Evolutionary conservation across 2,888 invertebrate species (phyloP), one percentile per base, ranked within the genome.

Genomic region (Hypomecis atomaria): DNA sequence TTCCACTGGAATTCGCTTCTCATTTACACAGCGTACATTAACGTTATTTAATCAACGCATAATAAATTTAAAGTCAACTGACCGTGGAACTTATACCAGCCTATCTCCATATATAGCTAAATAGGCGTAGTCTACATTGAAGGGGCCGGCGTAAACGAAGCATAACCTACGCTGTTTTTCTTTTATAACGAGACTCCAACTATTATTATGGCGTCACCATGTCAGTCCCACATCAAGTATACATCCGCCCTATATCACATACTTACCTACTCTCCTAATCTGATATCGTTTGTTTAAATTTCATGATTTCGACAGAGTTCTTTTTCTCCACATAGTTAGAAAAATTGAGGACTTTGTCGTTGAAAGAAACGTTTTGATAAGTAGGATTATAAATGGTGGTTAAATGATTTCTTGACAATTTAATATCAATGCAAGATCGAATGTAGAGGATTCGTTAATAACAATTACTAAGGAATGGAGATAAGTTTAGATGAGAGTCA

Each of bases 201-300:
- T 89, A 86, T 92, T 87, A 92, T 91, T 91, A 92, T 82, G 76
- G 83, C 90, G 88, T 92, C 90, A 89, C 84, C 78, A 70, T 86
- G 90, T 90, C 92, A 90, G 81, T 83, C 90, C 89, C 83, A 86
- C 86, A 88, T 92, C 90, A 92, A 80, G 75, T 81, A 78, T 72
- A 87, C 89, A 90, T 91, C 90, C 92, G 90, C 89, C 88, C 87
- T 81, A 81, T 81, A 86, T 84, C 84, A 79, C 77, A 82, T 81
- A 81, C 62, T 81, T 79, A 74, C 79, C 77, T 71, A 86, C 79
- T 48, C 36, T 6, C 34, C 3, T 23, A 86, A 89, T 87, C 86
- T 82, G 84, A 87, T 84, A 86, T 79, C 80, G 79, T 85, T 84
- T 85, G 82, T 84, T 85, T 79, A 77, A 77, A 67, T 70, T 66